Evolutionary conservation across 2,888 invertebrate species (phyloP).

Genomic region (Taphrorychus bicolor): DNA sequence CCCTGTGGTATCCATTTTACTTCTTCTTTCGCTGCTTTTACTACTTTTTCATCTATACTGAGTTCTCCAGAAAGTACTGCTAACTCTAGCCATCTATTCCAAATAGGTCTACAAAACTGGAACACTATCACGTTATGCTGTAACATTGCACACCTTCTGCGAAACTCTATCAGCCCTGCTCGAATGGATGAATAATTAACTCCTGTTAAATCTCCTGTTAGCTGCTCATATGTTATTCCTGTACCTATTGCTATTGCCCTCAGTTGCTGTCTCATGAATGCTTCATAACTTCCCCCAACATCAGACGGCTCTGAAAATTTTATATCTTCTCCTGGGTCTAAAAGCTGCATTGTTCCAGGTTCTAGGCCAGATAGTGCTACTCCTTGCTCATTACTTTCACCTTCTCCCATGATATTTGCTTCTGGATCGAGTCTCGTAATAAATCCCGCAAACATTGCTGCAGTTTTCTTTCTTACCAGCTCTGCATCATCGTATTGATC

Average conservation of each 20-base stretch:
- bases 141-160: conserved; percentile 10
- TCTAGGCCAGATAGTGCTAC: conserved; percentile 24
- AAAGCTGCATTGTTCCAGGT: conserved; percentile 25
- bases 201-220: conserved; percentile 15
- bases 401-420: conserved; percentile 23
- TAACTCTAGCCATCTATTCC: conserved; percentile 17
- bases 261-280: conserved; percentile 12
- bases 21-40: conserved; percentile 20
- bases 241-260: conserved; percentile 16
- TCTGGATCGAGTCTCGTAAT: conserved; percentile 24
- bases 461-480: conserved; percentile 20
- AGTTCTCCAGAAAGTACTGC: conserved; percentile 19
- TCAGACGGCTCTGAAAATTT: conserved; percentile 18
- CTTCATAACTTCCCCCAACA: conserved; percentile 13
- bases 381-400: conserved; percentile 23
- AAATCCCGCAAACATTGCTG: conserved; percentile 21
- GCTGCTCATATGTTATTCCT: conserved; percentile 13
- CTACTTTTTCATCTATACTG: conserved; percentile 13
- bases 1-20: conserved; percentile 25
- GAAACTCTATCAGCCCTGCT: conserved; percentile 22
- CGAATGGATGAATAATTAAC: conserved; percentile 20
- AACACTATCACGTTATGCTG: conserved; percentile 12
- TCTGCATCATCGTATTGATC: conserved; percentile 23
- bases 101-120: conserved; percentile 9
- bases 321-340: conserved; percentile 19